Percentiles rank a stretch among this genome's conserved stretches.
Evolutionary conservation across 2,888 invertebrate species (phyloP).

Genomic region (Dicycla oo): DNA sequence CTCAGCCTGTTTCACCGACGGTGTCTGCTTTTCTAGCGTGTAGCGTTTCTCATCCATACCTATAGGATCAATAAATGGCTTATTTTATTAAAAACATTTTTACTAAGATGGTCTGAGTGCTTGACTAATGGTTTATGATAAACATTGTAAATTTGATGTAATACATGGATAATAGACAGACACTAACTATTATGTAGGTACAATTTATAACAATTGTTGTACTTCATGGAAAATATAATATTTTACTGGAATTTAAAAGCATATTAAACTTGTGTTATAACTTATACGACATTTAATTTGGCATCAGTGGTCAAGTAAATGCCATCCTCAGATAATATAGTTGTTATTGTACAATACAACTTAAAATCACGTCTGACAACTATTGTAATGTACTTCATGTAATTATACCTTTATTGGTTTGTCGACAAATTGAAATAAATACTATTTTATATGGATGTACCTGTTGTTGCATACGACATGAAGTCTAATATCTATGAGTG

Average conservation of each 20-base stretch:
- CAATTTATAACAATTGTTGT: background rate
- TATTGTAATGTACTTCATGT: background rate
- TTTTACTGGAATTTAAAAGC: slow-evolving; percentile 23
- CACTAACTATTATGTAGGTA: background rate
- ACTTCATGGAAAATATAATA: slow-evolving; percentile 4
- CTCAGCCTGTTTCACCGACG: background rate
- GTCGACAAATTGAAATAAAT: slow-evolving; percentile 15
- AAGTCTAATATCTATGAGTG: background rate
- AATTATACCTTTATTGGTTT: slow-evolving; percentile 3
- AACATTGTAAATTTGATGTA: background rate
- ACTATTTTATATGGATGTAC: background rate
- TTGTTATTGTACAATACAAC: slow-evolving; percentile 4
- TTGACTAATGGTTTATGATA: background rate
- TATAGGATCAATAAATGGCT: background rate
- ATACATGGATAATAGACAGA: background rate
- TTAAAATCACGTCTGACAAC: slow-evolving; percentile 20
- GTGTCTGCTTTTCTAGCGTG: background rate
- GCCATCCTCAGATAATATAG: background rate
- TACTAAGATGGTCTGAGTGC: background rate
- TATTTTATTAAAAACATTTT: too few species aligned
- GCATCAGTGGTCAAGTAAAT: slow-evolving; percentile 5
- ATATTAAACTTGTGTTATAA: slow-evolving; percentile 31
- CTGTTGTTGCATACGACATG: background rate
- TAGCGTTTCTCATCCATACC: background rate
- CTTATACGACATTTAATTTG: slow-evolving; percentile 24